These are phyloP conservation scores for Ostrea denselamellosa DNA, from an alignment of 1,140 invertebrate species.

Conservation along the genomic window DNA sequence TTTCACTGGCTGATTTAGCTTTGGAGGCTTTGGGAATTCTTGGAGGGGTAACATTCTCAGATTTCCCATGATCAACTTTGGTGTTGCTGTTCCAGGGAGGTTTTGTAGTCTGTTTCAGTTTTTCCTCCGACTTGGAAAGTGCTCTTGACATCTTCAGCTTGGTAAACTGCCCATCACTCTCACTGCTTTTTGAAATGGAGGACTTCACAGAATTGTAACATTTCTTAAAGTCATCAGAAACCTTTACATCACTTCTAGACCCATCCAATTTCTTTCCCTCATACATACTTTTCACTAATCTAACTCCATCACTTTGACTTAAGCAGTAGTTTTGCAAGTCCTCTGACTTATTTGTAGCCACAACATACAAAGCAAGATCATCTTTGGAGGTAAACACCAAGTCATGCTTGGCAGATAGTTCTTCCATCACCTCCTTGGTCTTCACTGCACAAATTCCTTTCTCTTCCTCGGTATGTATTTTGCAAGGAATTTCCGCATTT, in stretches of 20 bases:
- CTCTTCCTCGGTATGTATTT: not conserved
- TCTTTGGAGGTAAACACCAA: not conserved
- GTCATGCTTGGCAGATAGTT: not conserved
- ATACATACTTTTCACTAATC: not conserved
- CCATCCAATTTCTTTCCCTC: not conserved
- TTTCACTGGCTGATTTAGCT: not conserved
- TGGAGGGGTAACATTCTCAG: not conserved
- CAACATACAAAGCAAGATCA: not conserved
- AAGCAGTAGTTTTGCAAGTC: not conserved
- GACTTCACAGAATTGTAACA: not conserved
- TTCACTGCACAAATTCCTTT: not conserved
- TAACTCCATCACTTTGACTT: conserved; percentile 15
- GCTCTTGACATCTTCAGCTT: not conserved
- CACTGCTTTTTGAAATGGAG: not conserved
- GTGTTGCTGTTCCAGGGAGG: conserved; percentile 24
- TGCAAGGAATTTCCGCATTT: conserved; percentile 3
- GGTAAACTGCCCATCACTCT: not conserved
- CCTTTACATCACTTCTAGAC: not conserved
- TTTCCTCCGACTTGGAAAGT: not conserved
- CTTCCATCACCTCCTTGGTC: not conserved
- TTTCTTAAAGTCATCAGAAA: not conserved
- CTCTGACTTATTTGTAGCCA: not conserved
- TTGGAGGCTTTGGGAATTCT: conserved; percentile 19
- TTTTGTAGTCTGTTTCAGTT: not conserved
- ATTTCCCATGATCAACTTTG: conserved; percentile 3